Percentiles rank a stretch among this genome's conserved stretches.
These are phyloP conservation scores for Arizona elegans DNA, from an alignment of 2,113 vertebrate species.

Conservation along the genomic window DNA sequence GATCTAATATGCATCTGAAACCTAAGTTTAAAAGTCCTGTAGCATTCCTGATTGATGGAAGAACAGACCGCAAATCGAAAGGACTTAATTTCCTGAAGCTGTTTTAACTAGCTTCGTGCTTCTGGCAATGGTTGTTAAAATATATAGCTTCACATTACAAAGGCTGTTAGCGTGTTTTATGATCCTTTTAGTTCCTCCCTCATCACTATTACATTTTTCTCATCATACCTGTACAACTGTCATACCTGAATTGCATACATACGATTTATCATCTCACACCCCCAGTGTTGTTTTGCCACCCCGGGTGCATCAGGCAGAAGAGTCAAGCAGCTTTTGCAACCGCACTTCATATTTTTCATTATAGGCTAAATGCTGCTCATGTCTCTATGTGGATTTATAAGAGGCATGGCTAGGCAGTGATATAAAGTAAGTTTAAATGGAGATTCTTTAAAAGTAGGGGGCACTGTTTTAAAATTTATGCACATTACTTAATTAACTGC, in stretches of 20 bases:
- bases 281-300: slow-evolving; percentile 2
- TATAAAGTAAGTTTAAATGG: background rate
- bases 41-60: background rate
- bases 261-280: background rate
- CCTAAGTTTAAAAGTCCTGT: background rate
- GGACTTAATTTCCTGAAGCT: background rate
- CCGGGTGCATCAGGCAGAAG: slow-evolving; percentile 23
- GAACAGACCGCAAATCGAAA: slow-evolving; percentile 16
- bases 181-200: slow-evolving; percentile 14
- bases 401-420: background rate
- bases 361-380: background rate
- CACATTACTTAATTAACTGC: background rate
- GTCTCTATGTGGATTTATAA: background rate
- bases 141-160: background rate
- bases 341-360: background rate
- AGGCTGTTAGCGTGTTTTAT: slow-evolving; percentile 1
- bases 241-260: slow-evolving; percentile 9
- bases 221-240: slow-evolving; percentile 7
- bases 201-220: slow-evolving; percentile 1
- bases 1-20: background rate
- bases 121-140: slow-evolving; percentile 7
- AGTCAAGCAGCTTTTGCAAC: background rate
- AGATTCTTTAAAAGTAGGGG: background rate
- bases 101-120: background rate
- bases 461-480: background rate